Evolutionary conservation across 2,797 vertebrate genomes (phyloP).

Genomic region (Rousettus madagascariensis): DNA sequence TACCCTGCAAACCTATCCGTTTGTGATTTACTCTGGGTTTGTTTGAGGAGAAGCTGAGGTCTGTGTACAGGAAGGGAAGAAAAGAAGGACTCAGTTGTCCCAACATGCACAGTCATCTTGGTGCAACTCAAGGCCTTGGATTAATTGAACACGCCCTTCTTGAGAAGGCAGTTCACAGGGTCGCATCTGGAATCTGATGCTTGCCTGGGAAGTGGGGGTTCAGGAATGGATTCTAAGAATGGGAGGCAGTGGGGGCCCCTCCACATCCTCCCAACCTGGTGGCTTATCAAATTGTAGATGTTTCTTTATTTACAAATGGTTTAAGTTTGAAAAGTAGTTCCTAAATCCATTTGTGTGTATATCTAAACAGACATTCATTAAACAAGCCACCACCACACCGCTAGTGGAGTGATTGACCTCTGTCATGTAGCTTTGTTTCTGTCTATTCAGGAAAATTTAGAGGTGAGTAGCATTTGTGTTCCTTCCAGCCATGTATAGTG

Average conservation of each 20-base stretch:
- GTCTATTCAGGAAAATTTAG: background rate
- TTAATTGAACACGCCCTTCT: background rate
- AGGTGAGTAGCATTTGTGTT: background rate
- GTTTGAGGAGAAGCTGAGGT: background rate
- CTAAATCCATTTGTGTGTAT: background rate
- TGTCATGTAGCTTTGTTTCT: background rate
- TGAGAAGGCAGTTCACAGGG: background rate
- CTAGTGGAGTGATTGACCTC: background rate
- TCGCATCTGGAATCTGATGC: background rate
- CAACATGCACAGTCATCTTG: background rate
- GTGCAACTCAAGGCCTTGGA: background rate
- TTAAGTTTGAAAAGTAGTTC: background rate
- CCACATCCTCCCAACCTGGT: background rate
- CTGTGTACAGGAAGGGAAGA: background rate
- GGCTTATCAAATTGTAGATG: background rate
- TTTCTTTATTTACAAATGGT: background rate
- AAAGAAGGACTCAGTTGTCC: background rate
- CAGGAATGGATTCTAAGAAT: background rate
- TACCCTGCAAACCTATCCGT: background rate
- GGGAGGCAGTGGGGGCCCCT: background rate
- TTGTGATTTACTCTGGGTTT: background rate
- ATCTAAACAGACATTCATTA: background rate
- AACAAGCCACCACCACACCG: background rate
- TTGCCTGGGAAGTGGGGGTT: background rate
- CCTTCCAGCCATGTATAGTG: background rate